Evolutionary conservation across 2,888 invertebrate species (phyloP).

Genomic region (Smittia aterrima): DNA sequence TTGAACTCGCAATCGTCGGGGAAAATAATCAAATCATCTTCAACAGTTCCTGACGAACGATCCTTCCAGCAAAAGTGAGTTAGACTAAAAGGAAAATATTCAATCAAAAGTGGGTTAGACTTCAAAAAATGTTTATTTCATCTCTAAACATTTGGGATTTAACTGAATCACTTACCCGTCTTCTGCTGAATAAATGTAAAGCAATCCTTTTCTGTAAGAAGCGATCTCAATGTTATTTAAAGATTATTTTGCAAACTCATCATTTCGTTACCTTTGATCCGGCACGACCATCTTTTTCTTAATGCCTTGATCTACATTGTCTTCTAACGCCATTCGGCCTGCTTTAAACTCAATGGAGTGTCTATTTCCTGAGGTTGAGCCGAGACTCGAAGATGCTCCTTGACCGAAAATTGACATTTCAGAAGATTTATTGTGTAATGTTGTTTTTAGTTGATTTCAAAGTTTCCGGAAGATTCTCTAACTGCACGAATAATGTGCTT

Average conservation of each 20-base stretch:
- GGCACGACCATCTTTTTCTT: conserved; percentile 86
- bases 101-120: background rate
- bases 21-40: conserved; percentile 97
- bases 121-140: background rate
- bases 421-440: no score
- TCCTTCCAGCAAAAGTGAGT: conserved; percentile 99
- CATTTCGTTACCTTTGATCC: conserved; percentile 60
- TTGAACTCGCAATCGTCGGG: conserved; percentile 99
- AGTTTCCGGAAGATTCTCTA: no score
- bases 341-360: conserved; percentile 94
- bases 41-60: conserved; percentile 84
- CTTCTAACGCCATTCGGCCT: conserved; percentile 87
- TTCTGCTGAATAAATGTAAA: conserved; percentile 94
- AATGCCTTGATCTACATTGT: conserved; percentile 48
- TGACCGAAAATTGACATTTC: conserved; percentile 53
- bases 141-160: no score
- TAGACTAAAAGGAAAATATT: conserved; percentile 51
- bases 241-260: background rate
- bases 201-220: conserved; percentile 74
- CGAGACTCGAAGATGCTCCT: conserved; percentile 60
- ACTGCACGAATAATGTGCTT: no score
- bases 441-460: no score
- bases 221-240: no score
- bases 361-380: conserved; percentile 78
- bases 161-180: conserved; percentile 63